Evolutionary conservation across 2,888 invertebrate species (phyloP), one percentile per base, ranked within the genome.

Genomic region (Blastobasis lacticolella): DNA sequence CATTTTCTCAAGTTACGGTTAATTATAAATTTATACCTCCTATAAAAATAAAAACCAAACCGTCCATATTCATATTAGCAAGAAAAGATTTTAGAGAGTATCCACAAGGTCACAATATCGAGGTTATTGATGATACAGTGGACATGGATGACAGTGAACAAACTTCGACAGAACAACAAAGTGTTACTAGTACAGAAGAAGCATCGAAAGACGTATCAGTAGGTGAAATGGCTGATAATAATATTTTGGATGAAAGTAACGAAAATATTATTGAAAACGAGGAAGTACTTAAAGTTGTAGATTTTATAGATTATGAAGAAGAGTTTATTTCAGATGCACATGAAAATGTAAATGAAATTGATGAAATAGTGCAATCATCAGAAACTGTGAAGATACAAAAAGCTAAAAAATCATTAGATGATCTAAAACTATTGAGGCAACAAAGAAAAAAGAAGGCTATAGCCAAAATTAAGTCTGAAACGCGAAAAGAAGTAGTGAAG

Each of bases 1-100:
- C 95, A 50, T 97, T 96, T 75, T 94, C 93, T 53, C 94, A 94
- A 66, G 91, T 97, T 53, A 90, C 92, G 40, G 90, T 96, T 60
- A 94, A 95, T 74, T 95, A 95, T 70, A 92, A 93, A 66, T 85
- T 92, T 10, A 83, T 95, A 55, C 92, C 95, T 5, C 95, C 95
- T 0, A 88, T 96, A 7, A 92, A 90, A 82, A 93, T 96, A 40
- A 94, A 93, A 82, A 95, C 94, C 1, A 95, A 94, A 72, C 95
- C 96, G 1, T 92, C 93, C 48, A 89, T 97, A 56, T 95, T 94
- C 58, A 93, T 96, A 63, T 85, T 97, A 63, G 93, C 92, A 75
- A 90, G 92, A 63, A 92, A 90, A 69, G 79, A 89, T 49, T 90
- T 91, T 64, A 85, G 90, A 47, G 78, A 86, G 54, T 85, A 89